Percentiles rank a stretch among this genome's conserved stretches.
These are phyloP conservation scores for Cariama cristata DNA, from an alignment of 2,113 vertebrate genomes.

Conservation along the genomic window DNA sequence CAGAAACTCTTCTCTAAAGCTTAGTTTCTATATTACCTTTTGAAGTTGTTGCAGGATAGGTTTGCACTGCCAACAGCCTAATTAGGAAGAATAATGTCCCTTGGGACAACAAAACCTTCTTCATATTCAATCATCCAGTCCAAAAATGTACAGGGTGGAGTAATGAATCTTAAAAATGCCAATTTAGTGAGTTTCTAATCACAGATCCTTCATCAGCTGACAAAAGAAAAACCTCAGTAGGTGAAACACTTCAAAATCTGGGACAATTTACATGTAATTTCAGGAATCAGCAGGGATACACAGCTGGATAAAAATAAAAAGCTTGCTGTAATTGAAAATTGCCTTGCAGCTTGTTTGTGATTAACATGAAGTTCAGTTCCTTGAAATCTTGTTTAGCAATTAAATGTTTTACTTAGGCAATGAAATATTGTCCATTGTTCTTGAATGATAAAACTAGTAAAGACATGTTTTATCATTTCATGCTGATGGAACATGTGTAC, in stretches of 20 bases:
- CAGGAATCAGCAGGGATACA: conserved; percentile 77
- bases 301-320: conserved; percentile 84
- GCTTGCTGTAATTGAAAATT: conserved; percentile 81
- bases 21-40: conserved; percentile 55
- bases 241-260: conserved; percentile 79
- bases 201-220: conserved; percentile 79
- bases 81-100: conserved; percentile 62
- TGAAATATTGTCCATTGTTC: conserved; percentile 71
- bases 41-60: conserved; percentile 69
- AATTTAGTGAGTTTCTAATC: conserved; percentile 77
- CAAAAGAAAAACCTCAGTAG: conserved; percentile 79
- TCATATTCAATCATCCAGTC: conserved; percentile 45
- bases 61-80: conserved; percentile 57
- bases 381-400: conserved; percentile 77
- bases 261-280: conserved; percentile 82
- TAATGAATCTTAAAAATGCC: conserved; percentile 73
- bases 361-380: conserved; percentile 77
- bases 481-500: conserved; percentile 14
- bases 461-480: conserved; percentile 8
- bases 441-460: conserved; percentile 42
- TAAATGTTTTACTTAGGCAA: conserved; percentile 74
- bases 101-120: conserved; percentile 48
- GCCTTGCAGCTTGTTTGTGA: conserved; percentile 79
- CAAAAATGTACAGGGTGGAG: conserved; percentile 63
- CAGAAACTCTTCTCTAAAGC: conserved; percentile 49